Conservation (phyloP, 2,113 vertebrate genomes). For the Esox niger region DNA sequence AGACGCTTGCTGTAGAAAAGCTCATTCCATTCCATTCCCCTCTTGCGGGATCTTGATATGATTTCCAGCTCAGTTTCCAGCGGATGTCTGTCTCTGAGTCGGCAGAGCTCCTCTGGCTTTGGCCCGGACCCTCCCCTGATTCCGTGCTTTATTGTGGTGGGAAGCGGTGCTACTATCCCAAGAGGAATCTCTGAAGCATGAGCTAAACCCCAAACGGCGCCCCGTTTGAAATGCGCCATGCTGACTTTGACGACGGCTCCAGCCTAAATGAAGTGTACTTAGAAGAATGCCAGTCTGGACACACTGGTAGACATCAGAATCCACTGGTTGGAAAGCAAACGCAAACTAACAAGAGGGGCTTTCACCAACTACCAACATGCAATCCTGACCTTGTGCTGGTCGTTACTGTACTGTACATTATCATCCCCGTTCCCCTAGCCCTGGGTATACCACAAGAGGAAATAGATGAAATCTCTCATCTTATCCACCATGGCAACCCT, state of each 20-base stretch:
- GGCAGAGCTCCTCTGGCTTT: slow-evolving; percentile 15
- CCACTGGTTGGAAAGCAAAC: no score
- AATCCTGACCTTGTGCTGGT: slow-evolving; percentile 32
- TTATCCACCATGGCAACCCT: slow-evolving; percentile 23
- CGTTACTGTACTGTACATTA: slow-evolving; percentile 48
- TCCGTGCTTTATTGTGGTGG: slow-evolving; percentile 54
- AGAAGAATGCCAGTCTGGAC: no score
- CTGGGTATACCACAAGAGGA: slow-evolving; percentile 32
- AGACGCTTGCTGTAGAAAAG: slow-evolving; percentile 20
- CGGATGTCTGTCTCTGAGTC: slow-evolving; percentile 40
- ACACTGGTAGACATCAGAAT: no score
- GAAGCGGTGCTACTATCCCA: slow-evolving; percentile 56
- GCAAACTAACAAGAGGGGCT: slow-evolving; percentile 51
- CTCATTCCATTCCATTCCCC: slow-evolving; percentile 34
- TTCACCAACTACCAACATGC: slow-evolving; percentile 48
- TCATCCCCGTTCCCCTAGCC: slow-evolving; percentile 37
- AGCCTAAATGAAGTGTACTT: no score
- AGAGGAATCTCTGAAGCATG: slow-evolving; percentile 48
- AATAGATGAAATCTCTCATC: slow-evolving; percentile 55
- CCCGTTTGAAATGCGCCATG: not conserved
- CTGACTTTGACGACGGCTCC: no score
- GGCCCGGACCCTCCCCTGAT: slow-evolving; percentile 18
- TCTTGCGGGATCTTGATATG: slow-evolving; percentile 56
- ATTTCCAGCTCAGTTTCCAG: slow-evolving; percentile 55
- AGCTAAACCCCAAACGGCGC: slow-evolving; percentile 46